A percentile compares a stretch with the other conserved stretches of the same genome.
Conservation (phyloP, 92 coral and sea anemone genomes). For the Paramuricea clavata region DNA sequence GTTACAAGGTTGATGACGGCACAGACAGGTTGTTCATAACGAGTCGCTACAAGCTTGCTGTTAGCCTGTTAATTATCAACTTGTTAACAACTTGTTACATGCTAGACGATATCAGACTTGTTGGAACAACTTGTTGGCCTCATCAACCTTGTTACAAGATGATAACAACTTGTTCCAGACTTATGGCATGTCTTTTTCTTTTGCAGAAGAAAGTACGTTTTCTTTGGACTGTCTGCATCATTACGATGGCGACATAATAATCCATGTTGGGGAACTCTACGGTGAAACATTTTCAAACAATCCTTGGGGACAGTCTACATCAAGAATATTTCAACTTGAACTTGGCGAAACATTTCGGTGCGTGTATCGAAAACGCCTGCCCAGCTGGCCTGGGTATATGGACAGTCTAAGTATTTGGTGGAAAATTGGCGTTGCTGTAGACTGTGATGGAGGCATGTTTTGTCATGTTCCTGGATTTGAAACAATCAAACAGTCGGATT, state of each 20-base stretch:
- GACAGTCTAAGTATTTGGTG: constrained; percentile 84
- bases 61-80: neutral
- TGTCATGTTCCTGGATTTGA: constrained; percentile 20
- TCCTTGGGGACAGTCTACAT: constrained; percentile 92
- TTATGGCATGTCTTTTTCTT: neutral
- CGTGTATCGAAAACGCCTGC: constrained; percentile 79
- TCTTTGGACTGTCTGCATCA: constrained; percentile 74
- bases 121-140: too few relatives aligned
- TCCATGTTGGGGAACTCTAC: constrained; percentile 86
- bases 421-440: constrained; percentile 53
- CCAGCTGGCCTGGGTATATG: constrained; percentile 94
- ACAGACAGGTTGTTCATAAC: too few relatives aligned
- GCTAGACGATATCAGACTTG: too few relatives aligned
- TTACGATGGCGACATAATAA: constrained; percentile 80
- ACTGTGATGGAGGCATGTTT: constrained; percentile 75
- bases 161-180: too few relatives aligned
- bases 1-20: too few relatives aligned
- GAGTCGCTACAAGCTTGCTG: too few relatives aligned
- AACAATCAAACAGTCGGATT: too few relatives aligned
- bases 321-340: constrained; percentile 78
- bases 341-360: constrained; percentile 84
- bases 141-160: too few relatives aligned
- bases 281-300: constrained; percentile 83
- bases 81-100: too few relatives aligned
- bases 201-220: constrained; percentile 76